Evolutionary conservation across 2,113 vertebrate species (phyloP).

Genomic region (Hydrochoerus hydrochaeris): DNA sequence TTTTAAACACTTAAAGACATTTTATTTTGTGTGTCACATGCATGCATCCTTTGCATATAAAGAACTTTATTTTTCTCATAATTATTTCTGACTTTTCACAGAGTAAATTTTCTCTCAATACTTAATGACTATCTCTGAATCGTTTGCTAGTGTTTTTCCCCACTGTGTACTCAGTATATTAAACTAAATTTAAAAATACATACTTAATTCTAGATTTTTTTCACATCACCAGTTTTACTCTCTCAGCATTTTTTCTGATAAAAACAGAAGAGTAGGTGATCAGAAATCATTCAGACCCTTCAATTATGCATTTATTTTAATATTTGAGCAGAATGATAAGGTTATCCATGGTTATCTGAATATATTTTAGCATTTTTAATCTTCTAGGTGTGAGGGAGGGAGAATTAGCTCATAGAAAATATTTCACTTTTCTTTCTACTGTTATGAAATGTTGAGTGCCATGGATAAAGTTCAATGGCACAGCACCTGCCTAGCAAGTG

Average conservation of each 20-base stretch:
- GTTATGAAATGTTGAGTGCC: not conserved
- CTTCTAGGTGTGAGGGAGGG: not conserved
- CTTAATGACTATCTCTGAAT: not conserved
- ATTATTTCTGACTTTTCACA: not conserved
- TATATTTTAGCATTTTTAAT: not conserved
- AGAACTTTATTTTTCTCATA: not conserved
- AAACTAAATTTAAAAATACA: conserved; percentile 26
- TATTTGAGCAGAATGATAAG: not conserved
- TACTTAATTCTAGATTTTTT: not conserved
- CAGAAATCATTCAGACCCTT: not conserved
- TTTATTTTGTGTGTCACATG: not conserved
- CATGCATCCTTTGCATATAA: not conserved
- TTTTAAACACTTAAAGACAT: not conserved
- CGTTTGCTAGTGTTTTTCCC: not conserved
- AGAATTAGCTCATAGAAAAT: not conserved
- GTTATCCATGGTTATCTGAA: not conserved
- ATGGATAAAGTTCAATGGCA: too few species aligned
- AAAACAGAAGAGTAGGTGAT: not conserved
- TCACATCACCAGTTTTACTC: not conserved
- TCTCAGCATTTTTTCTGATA: not conserved
- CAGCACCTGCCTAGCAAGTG: too few species aligned
- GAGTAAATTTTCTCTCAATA: not conserved
- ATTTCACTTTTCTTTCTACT: conserved; percentile 41
- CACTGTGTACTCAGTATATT: not conserved
- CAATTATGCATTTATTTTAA: not conserved